Evolutionary conservation across 2,888 invertebrate species (phyloP).

Genomic region (Melanargia galathea): DNA sequence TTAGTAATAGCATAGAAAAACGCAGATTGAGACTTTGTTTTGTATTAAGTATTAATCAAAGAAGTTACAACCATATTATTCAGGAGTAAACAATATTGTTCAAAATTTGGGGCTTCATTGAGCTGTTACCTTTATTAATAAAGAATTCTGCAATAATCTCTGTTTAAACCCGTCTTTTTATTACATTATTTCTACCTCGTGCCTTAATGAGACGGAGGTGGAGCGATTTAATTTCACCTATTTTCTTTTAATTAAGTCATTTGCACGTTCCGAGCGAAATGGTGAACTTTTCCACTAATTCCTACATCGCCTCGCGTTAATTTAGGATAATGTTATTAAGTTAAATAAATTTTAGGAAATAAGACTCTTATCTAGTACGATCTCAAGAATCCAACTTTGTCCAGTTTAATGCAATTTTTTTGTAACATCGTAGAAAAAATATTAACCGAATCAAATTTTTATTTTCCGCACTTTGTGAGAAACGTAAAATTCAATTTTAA

Average conservation of each 20-base stretch:
- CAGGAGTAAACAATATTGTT: no score
- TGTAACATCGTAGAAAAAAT: not conserved
- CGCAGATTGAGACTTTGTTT: no score
- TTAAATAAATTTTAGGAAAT: constrained; percentile 20
- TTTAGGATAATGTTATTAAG: constrained; percentile 27
- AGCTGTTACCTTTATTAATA: constrained; percentile 1
- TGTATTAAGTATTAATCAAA: no score
- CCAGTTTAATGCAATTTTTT: not conserved
- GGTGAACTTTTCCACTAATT: constrained; percentile 30
- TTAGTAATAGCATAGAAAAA: no score
- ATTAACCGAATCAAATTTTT: not conserved
- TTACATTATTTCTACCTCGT: constrained; percentile 12
- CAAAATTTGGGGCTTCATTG: not conserved
- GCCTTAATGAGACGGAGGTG: constrained; percentile 22
- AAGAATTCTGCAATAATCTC: constrained; percentile 2
- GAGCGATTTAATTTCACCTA: constrained; percentile 29
- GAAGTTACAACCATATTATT: no score
- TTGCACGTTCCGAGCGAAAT: constrained; percentile 32
- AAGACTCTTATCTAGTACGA: not conserved
- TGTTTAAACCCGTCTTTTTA: not conserved
- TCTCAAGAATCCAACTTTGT: not conserved
- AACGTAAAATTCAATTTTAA: constrained; percentile 21
- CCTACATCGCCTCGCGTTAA: constrained; percentile 29
- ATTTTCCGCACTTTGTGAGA: constrained; percentile 6
- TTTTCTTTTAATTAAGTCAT: constrained; percentile 37